Base-by-base conservation (phyloP, 2,888 invertebrate genomes). In the Machimus rusticus region DNA sequence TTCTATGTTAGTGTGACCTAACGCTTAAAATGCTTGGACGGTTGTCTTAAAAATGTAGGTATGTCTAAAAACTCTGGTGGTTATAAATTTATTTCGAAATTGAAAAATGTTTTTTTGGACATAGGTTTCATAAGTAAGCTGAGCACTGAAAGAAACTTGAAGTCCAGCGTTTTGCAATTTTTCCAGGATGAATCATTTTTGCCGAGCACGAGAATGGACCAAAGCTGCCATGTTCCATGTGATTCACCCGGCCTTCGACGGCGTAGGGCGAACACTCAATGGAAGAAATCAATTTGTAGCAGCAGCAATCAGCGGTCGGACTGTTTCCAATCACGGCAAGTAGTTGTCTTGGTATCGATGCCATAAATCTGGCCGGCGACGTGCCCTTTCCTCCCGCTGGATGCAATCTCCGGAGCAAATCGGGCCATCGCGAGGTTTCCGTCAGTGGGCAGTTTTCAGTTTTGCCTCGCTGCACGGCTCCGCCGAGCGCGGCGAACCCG, bases 221-320 rank as follows among this genome's bases (percentile, higher is more conserved):
- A 28, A 28, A 28, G 66, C 66, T 66, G 66, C 66, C 66, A 66
- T 66, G 66, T 66, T 66, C 66, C 4, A 4, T 23, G 66, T 66
- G 66, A 66, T 66, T 66, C 66, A 66, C 14, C 76, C 19, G 37
- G 37, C 76, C 37, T 14, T n/a, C 31, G 34, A 14, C 37, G 76
- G 76, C 19, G 37, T 34, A 19, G 34, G 34, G 37, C 34, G 76
- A 76, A 76, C 76, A 76, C 76, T 76, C 34, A 37, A 37, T 76
- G 76, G 76, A 76, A 76, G 79, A 81, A 76, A 81, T 55, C 81
- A 81, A 81, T 81, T 81, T 81, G 81, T 81, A 51, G 55, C 28
- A 81, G 51, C 81, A 31, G 46, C 46, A 81, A 55, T 28, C 55
- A 51, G 23, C 46, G 78, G 19, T 78, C 51, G 46, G 81, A 81